Percentiles rank a stretch among this genome's conserved stretches.
Conservation (phyloP, 92 coral and sea anemone species). For the Hydrozoanthus gracilis region DNA sequence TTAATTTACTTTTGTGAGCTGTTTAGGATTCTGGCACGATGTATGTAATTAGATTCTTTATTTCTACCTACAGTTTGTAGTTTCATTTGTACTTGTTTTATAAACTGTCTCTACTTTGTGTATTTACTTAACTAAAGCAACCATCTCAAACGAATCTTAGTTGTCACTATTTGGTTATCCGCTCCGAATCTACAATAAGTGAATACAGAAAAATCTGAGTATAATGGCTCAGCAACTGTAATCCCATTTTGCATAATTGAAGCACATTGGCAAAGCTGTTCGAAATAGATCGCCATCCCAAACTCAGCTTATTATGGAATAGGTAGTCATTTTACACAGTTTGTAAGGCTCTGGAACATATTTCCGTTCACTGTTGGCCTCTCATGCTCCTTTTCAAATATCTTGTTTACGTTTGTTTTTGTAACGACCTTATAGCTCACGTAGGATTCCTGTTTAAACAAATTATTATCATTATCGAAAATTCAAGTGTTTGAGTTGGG, state of each 20-base stretch:
- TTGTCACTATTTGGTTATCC: background rate
- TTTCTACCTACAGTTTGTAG: too few relatives aligned
- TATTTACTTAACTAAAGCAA: background rate
- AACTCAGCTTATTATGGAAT: background rate
- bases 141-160: background rate
- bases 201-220: background rate
- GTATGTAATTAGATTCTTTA: too few relatives aligned
- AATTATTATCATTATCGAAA: too few relatives aligned
- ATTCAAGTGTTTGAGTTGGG: too few relatives aligned
- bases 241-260: background rate
- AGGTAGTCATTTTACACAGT: conserved; percentile 1
- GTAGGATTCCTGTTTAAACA: too few relatives aligned
- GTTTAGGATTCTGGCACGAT: too few relatives aligned
- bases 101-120: too few relatives aligned
- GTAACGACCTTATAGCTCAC: too few relatives aligned
- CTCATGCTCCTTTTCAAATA: conserved; percentile 4
- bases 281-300: background rate
- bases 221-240: background rate
- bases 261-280: conserved; percentile 6
- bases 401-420: background rate
- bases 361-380: background rate
- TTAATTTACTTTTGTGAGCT: too few relatives aligned
- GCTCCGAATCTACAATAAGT: conserved; percentile 3
- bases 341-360: conserved; percentile 5
- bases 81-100: too few relatives aligned